Evolutionary conservation across 2,113 vertebrate genomes (phyloP), one percentile per base, ranked within the genome.

Genomic region (Gavialis gangeticus): DNA sequence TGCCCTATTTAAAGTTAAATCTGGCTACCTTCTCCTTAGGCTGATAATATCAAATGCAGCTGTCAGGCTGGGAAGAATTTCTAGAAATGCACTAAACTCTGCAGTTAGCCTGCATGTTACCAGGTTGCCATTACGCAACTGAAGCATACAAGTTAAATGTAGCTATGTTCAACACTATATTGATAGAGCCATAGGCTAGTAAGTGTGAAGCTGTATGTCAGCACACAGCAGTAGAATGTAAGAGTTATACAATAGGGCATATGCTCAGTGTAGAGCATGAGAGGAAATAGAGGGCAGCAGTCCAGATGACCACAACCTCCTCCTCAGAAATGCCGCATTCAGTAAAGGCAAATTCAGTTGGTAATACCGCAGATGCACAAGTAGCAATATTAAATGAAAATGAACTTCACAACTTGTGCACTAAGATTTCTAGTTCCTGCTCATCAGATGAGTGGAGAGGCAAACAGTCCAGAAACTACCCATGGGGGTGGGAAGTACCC

Each of bases 71-170:
- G 27, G 87, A 90, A 90, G 62, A 80, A 91, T 85, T 89, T 94
- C 84, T 88, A 89, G 37, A 95, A 91, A 93, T 37, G 37, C 1
- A 21, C 55, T 84, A 79, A 92, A 85, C 55, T 82, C 75, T 76
- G 93, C 63, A 93, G 62, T 25, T 64, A 90, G 85, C 56, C 67
- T 85, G 55, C 57, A 58, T 80, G 77, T 95, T 94, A 91, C 46
- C 30, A 93, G 62, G 79, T 78, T 79, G 75, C 37, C 37, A 54
- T 88, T 90, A 95, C 89, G 81, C 28, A 81, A 25, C 25, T 66
- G 85, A 46, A 34, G 87, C 81, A 90, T 28, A 92, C 4, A 71
- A 91, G 81, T 82, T 91, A 94, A 93, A 91, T 59, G 89, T 34
- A 91, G 91, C 34, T 80, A 60, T 0, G 0, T 58, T 96, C 89